A percentile compares a stretch with the other conserved stretches of the same genome.
phyloP scores from a whole-genome alignment of 2,797 vertebrate species.

The Limosa lapponica region DNA sequence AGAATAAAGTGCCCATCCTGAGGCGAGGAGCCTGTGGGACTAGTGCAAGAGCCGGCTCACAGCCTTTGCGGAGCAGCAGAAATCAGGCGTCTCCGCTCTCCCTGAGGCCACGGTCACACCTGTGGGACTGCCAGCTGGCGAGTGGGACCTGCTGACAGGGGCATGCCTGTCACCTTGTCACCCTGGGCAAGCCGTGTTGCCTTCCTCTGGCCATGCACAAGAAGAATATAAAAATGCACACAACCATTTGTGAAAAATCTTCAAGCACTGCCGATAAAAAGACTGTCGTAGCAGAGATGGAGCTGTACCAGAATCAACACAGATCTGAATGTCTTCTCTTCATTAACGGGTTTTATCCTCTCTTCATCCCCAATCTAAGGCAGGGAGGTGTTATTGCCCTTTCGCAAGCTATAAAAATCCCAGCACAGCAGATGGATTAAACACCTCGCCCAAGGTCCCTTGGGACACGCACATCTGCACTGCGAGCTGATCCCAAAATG shows the following conservation, averaged over 20 bases:
- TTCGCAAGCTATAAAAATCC: neutral
- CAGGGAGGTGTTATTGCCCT: neutral
- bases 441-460: neutral
- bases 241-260: neutral
- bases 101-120: neutral
- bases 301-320: neutral
- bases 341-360: neutral
- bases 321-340: neutral
- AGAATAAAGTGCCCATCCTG: neutral
- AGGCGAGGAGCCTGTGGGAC: neutral
- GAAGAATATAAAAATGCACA: neutral
- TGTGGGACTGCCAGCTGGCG: neutral
- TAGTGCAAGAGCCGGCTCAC: neutral
- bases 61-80: neutral
- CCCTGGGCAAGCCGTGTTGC: neutral
- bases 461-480: neutral
- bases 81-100: neutral
- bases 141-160: neutral
- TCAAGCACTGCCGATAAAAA: neutral
- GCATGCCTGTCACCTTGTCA: neutral
- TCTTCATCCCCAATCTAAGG: neutral
- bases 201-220: neutral
- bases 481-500: neutral
- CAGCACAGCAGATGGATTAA: neutral
- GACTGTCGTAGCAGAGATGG: neutral